phyloP scores from a whole-genome alignment of 1,140 invertebrate species.

The Trachymyrmex cornetzi region DNA sequence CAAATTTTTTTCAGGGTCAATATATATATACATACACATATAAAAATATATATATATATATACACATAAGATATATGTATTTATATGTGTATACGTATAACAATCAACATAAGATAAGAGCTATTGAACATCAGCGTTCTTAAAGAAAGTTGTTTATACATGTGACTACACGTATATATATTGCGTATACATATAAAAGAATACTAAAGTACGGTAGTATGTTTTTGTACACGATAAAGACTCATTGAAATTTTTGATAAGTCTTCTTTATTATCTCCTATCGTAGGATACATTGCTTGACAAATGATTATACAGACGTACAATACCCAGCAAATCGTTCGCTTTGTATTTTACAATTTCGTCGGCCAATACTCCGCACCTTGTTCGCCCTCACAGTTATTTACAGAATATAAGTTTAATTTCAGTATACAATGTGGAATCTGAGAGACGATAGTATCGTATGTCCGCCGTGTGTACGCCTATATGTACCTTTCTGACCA shows the following conservation, averaged over 20 bases:
- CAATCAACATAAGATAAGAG: not conserved
- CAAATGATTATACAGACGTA: constrained; percentile 86
- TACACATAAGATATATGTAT: too few species aligned
- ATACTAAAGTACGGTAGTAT: not conserved
- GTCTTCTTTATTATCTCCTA: constrained; percentile 84
- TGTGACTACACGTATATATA: not conserved
- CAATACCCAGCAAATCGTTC: constrained; percentile 81
- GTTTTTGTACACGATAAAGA: not conserved
- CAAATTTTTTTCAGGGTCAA: not conserved
- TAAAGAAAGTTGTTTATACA: not conserved
- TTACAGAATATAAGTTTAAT: constrained; percentile 69
- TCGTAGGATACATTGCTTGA: constrained; percentile 86
- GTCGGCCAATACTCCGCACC: constrained; percentile 67
- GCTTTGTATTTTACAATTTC: constrained; percentile 80
- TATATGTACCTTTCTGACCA: not conserved
- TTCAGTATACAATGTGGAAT: constrained; percentile 57
- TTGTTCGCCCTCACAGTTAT: constrained; percentile 56
- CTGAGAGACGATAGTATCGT: constrained; percentile 24
- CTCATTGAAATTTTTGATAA: constrained; percentile 47
- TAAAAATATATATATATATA: too few species aligned
- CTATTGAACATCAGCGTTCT: constrained; percentile 33
- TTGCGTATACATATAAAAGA: not conserved
- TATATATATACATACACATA: not conserved
- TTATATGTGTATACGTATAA: too few species aligned
- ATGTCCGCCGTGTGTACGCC: not conserved